A percentile compares a stretch with the other conserved stretches of the same genome.
Conservation (phyloP, 2,797 vertebrate genomes). For the Sorex maritimensis region DNA sequence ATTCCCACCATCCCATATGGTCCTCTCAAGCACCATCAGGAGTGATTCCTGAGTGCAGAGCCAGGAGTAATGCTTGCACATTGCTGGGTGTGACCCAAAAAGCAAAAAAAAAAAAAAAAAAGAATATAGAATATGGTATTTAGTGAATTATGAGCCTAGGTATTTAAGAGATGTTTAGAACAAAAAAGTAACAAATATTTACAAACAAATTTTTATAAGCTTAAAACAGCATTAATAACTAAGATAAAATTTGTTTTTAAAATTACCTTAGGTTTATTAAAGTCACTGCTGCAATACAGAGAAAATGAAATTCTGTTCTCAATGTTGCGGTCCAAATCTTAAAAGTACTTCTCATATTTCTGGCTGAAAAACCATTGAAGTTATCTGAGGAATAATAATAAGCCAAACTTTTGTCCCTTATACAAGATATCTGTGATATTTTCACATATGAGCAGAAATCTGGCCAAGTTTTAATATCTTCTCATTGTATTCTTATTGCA, state of each 20-base stretch:
- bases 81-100: too few relatives aligned
- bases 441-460: slow-evolving; percentile 69
- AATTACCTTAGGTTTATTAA: slow-evolving; percentile 1
- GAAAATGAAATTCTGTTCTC: slow-evolving; percentile 57
- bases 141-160: slow-evolving; percentile 12
- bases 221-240: neutral
- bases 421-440: slow-evolving; percentile 76
- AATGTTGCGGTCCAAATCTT: neutral
- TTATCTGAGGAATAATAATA: slow-evolving; percentile 71
- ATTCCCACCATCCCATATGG: too few relatives aligned
- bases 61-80: too few relatives aligned
- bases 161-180: slow-evolving; percentile 23
- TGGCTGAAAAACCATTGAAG: slow-evolving; percentile 60
- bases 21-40: too few relatives aligned
- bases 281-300: neutral
- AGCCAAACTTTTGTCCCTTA: slow-evolving; percentile 64
- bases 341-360: slow-evolving; percentile 56
- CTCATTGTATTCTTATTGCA: slow-evolving; percentile 36
- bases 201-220: slow-evolving; percentile 32
- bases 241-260: slow-evolving; percentile 25
- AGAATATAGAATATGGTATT: neutral
- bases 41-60: too few relatives aligned
- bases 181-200: slow-evolving; percentile 11
- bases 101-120: too few relatives aligned
- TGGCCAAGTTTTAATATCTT: slow-evolving; percentile 68